Conservation (phyloP, 2,797 vertebrate species). For the Tolypeutes matacus region DNA sequence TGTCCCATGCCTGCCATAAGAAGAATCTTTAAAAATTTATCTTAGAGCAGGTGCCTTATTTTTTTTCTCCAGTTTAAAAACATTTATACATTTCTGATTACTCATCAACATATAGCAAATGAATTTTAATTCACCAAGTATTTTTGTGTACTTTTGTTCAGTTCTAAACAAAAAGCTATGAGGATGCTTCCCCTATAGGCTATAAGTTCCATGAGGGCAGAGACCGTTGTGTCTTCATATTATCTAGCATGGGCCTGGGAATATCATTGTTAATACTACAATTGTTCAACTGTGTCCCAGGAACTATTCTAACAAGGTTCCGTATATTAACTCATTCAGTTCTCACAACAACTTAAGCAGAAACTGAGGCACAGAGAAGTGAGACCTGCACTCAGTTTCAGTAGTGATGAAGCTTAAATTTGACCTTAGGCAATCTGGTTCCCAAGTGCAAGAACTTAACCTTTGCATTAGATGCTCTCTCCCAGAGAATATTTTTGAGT, state of each 20-base stretch:
- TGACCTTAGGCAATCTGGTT: background rate
- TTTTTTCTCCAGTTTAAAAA: conserved; percentile 39
- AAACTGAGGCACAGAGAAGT: background rate
- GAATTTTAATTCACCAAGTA: conserved; percentile 14
- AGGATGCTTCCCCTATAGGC: background rate
- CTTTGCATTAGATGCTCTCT: background rate
- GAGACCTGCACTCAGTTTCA: background rate
- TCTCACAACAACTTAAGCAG: background rate
- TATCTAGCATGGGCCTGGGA: too few relatives aligned
- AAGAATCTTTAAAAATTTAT: background rate
- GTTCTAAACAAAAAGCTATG: background rate
- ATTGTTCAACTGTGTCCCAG: background rate
- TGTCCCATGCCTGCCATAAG: background rate
- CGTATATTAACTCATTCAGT: background rate
- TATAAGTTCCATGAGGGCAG: background rate
- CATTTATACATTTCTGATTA: background rate
- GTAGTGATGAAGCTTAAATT: background rate
- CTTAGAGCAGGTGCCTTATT: background rate
- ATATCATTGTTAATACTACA: background rate
- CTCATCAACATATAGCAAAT: background rate
- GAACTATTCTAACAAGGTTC: background rate
- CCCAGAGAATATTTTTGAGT: background rate
- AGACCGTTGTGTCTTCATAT: background rate
- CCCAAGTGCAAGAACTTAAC: background rate
- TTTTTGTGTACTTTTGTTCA: background rate